phyloP scores from a whole-genome alignment of 1,140 invertebrate species.

The Nasonia longicornis region DNA sequence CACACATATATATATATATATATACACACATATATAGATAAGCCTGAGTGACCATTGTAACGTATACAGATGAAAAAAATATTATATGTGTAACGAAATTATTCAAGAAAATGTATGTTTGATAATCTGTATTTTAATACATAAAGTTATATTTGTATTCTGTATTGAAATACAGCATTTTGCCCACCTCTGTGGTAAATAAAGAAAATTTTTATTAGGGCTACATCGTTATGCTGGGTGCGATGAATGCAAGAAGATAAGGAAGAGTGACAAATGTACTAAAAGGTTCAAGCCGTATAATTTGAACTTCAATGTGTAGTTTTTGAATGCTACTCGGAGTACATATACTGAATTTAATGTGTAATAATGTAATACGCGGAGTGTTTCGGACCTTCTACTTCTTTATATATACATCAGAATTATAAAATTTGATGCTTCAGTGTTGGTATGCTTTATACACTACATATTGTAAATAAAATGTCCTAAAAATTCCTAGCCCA shows the following conservation, averaged over 20 bases:
- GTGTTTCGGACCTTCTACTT: slow-evolving; percentile 43
- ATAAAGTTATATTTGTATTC: slow-evolving; percentile 32
- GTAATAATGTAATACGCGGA: slow-evolving; percentile 44
- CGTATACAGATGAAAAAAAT: neutral
- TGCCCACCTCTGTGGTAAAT: slow-evolving; percentile 53
- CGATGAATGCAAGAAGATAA: slow-evolving; percentile 57
- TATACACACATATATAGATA: neutral
- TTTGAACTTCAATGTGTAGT: slow-evolving; percentile 46
- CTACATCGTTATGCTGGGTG: slow-evolving; percentile 54
- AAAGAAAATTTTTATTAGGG: slow-evolving; percentile 56
- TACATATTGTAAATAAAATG: slow-evolving; percentile 48
- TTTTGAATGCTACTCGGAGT: slow-evolving; percentile 43
- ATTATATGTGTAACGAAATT: slow-evolving; percentile 2
- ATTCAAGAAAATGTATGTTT: slow-evolving; percentile 20
- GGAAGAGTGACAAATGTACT: slow-evolving; percentile 38
- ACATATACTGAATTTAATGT: slow-evolving; percentile 43
- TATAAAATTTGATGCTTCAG: slow-evolving; percentile 43
- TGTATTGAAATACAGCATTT: slow-evolving; percentile 25
- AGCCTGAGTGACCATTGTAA: slow-evolving; percentile 45
- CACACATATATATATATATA: too few species aligned
- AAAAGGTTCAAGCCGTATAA: slow-evolving; percentile 44
- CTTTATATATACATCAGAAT: slow-evolving; percentile 24
- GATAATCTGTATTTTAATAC: slow-evolving; percentile 39
- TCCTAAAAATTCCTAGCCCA: slow-evolving; percentile 41
- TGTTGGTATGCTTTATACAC: slow-evolving; percentile 46